Evolutionary conservation across 2,797 vertebrate genomes (phyloP).

Genomic region (Percopsis omiscomaycus): DNA sequence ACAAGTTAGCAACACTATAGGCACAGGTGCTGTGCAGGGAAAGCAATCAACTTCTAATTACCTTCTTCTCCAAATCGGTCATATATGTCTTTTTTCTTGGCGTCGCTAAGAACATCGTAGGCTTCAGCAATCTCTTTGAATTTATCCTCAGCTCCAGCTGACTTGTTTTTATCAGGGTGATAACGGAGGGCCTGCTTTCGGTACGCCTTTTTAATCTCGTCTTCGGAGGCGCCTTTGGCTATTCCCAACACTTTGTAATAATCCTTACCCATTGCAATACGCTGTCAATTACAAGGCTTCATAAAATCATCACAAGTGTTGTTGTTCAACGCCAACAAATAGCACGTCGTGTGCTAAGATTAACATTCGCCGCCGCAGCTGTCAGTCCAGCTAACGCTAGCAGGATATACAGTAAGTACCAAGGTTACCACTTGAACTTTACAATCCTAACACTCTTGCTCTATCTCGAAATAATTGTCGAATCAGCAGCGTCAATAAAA

Average conservation of each 20-base stretch:
- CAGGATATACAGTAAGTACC: slow-evolving; percentile 23
- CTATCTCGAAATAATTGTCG: background rate
- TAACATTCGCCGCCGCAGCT: slow-evolving; percentile 12
- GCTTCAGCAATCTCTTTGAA: slow-evolving; percentile 98
- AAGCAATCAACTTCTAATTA: slow-evolving; percentile 48
- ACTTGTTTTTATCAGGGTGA: slow-evolving; percentile 98
- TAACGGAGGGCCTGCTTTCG: slow-evolving; percentile 93
- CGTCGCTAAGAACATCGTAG: slow-evolving; percentile 95
- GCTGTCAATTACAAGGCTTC: slow-evolving; percentile 22
- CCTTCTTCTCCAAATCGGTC: slow-evolving; percentile 97
- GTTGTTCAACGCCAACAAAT: background rate
- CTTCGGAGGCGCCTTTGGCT: slow-evolving; percentile 90
- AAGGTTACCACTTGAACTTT: slow-evolving; percentile 17
- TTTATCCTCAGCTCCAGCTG: slow-evolving; percentile 91
- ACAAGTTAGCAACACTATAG: background rate
- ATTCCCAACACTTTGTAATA: slow-evolving; percentile 95
- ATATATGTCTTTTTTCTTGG: slow-evolving; percentile 94
- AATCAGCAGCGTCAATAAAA: background rate
- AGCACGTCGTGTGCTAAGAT: slow-evolving; percentile 16
- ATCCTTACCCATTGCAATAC: slow-evolving; percentile 90
- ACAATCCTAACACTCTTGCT: background rate
- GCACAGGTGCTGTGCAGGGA: background rate
- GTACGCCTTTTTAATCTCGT: slow-evolving; percentile 98
- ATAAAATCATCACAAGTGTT: slow-evolving; percentile 28
- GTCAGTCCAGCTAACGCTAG: slow-evolving; percentile 24